Percentiles rank a stretch among this genome's conserved stretches.
phyloP scores from a whole-genome alignment of 2,113 vertebrate species.

The Porphyrio hochstetteri region DNA sequence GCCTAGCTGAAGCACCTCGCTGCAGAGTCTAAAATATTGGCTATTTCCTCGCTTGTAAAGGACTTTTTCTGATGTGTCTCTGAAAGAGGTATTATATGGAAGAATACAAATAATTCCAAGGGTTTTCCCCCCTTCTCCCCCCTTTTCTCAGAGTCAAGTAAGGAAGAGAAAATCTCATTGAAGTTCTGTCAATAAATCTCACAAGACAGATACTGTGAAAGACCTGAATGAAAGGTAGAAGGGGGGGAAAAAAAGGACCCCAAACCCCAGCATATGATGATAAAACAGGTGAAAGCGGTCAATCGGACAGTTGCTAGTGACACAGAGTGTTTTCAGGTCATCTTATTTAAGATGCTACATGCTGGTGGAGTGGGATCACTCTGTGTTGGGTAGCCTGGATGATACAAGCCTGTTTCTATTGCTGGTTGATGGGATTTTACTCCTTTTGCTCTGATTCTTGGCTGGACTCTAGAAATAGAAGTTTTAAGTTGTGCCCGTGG shows the following conservation, averaged over 20 bases:
- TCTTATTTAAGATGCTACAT: background rate
- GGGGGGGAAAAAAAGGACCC: too few species aligned
- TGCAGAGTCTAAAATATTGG: constrained; percentile 75
- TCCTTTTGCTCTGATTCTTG: background rate
- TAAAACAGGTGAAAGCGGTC: background rate
- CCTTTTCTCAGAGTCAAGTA: background rate
- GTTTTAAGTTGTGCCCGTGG: background rate
- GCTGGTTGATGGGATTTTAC: background rate
- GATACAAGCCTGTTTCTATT: background rate
- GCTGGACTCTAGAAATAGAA: background rate
- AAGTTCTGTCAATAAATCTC: constrained; percentile 30
- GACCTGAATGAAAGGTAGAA: background rate
- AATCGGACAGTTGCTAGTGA: background rate
- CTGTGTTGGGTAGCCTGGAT: background rate
- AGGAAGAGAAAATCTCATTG: constrained; percentile 47
- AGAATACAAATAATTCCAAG: constrained; percentile 73
- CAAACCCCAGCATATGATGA: background rate
- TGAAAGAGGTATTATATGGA: constrained; percentile 67
- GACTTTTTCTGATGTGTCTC: constrained; percentile 68
- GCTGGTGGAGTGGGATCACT: background rate
- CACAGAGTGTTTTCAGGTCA: background rate
- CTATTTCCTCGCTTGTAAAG: constrained; percentile 73
- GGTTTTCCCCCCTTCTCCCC: too few species aligned
- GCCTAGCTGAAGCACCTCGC: constrained; percentile 63
- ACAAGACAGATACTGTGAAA: background rate